These are phyloP conservation scores for Gadopsis marmoratus DNA, from an alignment of 2,797 vertebrate genomes.

Conservation along the genomic window DNA sequence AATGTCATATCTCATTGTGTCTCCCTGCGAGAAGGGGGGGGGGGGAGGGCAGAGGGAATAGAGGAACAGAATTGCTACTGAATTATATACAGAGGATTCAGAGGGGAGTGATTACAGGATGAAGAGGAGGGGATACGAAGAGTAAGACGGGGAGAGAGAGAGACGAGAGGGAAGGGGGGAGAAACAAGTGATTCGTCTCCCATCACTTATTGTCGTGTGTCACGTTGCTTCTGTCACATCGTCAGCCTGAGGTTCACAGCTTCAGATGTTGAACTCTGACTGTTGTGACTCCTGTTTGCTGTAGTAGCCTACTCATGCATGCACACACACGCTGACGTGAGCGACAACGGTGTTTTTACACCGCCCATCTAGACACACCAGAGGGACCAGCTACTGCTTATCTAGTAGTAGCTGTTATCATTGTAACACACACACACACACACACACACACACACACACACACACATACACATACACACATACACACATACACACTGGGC, in stretches of 20 bases:
- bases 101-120: slow-evolving; percentile 79
- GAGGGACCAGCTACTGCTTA: slow-evolving; percentile 66
- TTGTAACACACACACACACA: slow-evolving; percentile 38
- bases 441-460: slow-evolving; percentile 47
- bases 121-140: slow-evolving; percentile 38
- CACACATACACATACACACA: slow-evolving; percentile 44
- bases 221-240: slow-evolving; percentile 38
- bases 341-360: slow-evolving; percentile 44
- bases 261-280: slow-evolving; percentile 41
- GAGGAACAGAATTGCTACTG: slow-evolving; percentile 75
- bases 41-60: slow-evolving; percentile 53
- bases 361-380: slow-evolving; percentile 45
- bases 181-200: slow-evolving; percentile 51
- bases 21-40: slow-evolving; percentile 64
- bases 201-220: slow-evolving; percentile 47
- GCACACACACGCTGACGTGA: slow-evolving; percentile 13
- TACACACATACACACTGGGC: slow-evolving; percentile 41
- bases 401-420: slow-evolving; percentile 72
- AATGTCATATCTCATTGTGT: slow-evolving; percentile 85
- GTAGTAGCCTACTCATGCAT: slow-evolving; percentile 1
- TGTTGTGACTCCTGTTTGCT: slow-evolving; percentile 34
- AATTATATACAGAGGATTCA: slow-evolving; percentile 78
- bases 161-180: not conserved
- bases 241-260: slow-evolving; percentile 40
- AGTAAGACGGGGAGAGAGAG: slow-evolving; percentile 11